Base-by-base conservation (phyloP, 2,888 invertebrate species). In the Argyra leucocephala region DNA sequence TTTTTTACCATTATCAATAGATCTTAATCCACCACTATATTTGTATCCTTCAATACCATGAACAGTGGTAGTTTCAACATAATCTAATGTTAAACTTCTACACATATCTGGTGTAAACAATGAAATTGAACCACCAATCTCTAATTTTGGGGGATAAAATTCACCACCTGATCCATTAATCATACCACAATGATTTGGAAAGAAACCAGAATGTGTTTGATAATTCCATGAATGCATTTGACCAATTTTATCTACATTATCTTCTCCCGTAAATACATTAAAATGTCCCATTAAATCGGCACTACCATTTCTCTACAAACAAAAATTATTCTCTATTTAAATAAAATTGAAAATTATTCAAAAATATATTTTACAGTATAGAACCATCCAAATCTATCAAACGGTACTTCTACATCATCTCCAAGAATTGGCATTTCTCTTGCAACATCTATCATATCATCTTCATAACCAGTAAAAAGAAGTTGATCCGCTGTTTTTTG, bases 371-470 rank as follows among this genome's bases (percentile, higher is more conserved):
- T 73, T 78, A 87, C 87, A 72, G 80, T 81, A 71, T 91, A 93
- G 79, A 95, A 94, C 87, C 93, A 89, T 18, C 91, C 95, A 75
- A 95, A 93, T 73, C 83, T 85, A 73, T 93, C 93, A 68, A 86
- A 86, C 0, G 85, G 85, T 0, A 85, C 84, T 0, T 84, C 82
- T 0, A 84, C 83, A 74, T 84, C 78, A 37, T 74, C 74, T 0
- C 82, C 81, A 24, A 84, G 82, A 1, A 83, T 75, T 0, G 86
- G 85, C 65, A 88, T 73, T 69, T 81, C 82, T 68, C 82, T 82
- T 0, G 88, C 88, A 67, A 89, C 76, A 57, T 85, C 84, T 66
- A 94, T 82, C 64, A 93, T 76, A 0, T 85, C 79, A 75, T 94
- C 93, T 1, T 84, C 82, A 74, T 92, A 94, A 0, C 94, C 94